These are phyloP conservation scores for Tenodera sinensis DNA, from an alignment of 2,888 invertebrate genomes.

Conservation along the genomic window DNA sequence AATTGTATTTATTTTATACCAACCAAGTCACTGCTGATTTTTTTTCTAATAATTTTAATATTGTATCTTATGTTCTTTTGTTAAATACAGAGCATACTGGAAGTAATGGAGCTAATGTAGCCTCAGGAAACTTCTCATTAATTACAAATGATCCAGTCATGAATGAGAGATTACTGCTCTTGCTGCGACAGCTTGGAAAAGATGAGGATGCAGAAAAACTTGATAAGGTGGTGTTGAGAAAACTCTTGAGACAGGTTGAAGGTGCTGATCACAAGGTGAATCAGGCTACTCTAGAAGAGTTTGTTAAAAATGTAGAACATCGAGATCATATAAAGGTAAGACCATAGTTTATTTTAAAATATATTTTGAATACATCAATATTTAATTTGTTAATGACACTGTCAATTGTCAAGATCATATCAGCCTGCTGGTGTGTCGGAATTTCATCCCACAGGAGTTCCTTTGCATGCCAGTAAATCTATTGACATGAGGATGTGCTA, in stretches of 20 bases:
- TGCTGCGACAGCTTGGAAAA: slow-evolving; percentile 16
- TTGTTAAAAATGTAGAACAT: slow-evolving; percentile 29
- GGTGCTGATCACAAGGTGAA: slow-evolving; percentile 28
- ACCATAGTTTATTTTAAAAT: slow-evolving; percentile 12
- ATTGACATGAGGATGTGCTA: too few species aligned
- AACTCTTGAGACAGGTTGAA: slow-evolving; percentile 23
- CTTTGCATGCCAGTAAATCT: too few species aligned
- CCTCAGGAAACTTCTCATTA: neutral
- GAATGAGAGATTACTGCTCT: slow-evolving; percentile 18
- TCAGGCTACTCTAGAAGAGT: slow-evolving; percentile 17
- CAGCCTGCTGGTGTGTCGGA: too few species aligned
- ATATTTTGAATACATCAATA: too few species aligned
- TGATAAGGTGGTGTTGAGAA: slow-evolving; percentile 18
- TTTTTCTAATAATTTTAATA: too few species aligned
- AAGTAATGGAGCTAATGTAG: neutral
- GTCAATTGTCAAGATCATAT: too few species aligned
- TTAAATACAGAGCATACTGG: neutral
- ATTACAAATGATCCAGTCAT: slow-evolving; percentile 18
- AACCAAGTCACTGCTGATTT: too few species aligned
- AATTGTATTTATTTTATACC: too few species aligned
- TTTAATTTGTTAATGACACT: too few species aligned
- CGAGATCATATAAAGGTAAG: slow-evolving; percentile 34
- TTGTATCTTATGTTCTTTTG: neutral
- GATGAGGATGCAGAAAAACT: slow-evolving; percentile 16
- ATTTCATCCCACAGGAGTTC: too few species aligned